Evolutionary conservation across 2,113 vertebrate species (phyloP).

Genomic region (Lagenorhynchus albirostris): DNA sequence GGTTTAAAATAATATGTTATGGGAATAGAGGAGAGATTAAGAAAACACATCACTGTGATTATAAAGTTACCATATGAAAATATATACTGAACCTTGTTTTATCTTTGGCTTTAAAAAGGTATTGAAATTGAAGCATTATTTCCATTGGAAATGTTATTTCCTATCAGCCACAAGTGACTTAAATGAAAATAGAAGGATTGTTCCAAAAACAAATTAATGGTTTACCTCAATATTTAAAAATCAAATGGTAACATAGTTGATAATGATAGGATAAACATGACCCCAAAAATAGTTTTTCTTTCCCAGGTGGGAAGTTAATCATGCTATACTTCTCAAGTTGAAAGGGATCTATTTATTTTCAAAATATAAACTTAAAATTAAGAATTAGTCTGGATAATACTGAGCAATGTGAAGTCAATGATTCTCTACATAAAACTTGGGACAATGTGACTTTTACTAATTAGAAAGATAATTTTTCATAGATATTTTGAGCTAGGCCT

Average conservation of each 20-base stretch:
- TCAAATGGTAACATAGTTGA: not conserved
- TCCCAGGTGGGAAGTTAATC: not conserved
- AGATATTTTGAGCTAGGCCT: not conserved
- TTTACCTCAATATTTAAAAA: not conserved
- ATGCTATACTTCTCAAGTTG: not conserved
- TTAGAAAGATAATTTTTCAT: not conserved
- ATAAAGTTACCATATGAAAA: not conserved
- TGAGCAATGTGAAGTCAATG: not conserved
- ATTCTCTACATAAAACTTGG: not conserved
- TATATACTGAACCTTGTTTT: not conserved
- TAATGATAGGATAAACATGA: not conserved
- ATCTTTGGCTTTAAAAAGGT: not conserved
- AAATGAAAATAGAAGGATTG: not conserved
- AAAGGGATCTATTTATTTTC: not conserved
- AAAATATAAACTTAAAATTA: slow-evolving; percentile 20
- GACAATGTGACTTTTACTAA: not conserved
- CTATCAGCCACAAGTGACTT: not conserved
- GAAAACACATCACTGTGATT: not conserved
- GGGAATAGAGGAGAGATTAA: not conserved
- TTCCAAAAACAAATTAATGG: not conserved
- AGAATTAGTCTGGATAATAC: not conserved
- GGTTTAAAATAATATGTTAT: not conserved
- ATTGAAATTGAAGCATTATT: not conserved
- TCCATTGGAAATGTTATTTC: not conserved
- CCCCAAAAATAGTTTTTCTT: not conserved